Evolutionary conservation across 2,113 vertebrate genomes (phyloP).

Genomic region (Myodes glareolus): DNA sequence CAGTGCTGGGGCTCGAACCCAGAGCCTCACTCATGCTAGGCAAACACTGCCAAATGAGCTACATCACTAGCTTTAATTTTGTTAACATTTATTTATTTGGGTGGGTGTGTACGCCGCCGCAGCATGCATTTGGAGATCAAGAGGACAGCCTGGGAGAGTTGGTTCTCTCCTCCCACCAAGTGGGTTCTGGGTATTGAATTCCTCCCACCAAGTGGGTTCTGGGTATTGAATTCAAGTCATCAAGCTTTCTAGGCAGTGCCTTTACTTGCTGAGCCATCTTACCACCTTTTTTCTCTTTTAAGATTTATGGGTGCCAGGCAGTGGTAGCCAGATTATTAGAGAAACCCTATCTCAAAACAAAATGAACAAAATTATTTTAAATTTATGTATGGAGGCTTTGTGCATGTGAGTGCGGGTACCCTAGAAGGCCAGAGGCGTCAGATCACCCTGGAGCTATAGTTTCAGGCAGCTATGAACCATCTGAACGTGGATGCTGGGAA

Average conservation of each 20-base stretch:
- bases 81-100: background rate
- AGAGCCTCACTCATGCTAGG: background rate
- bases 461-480: background rate
- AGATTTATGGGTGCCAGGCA: background rate
- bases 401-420: background rate
- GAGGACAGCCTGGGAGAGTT: too few relatives aligned
- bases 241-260: background rate
- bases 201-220: background rate
- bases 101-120: accelerated
- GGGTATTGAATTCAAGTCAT: background rate
- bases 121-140: too few relatives aligned
- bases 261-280: too few relatives aligned
- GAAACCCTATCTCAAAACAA: background rate
- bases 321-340: background rate
- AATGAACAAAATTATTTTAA: background rate
- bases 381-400: background rate
- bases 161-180: too few relatives aligned
- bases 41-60: background rate
- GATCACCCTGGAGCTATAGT: background rate
- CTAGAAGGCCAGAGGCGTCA: background rate
- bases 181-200: background rate
- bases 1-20: background rate
- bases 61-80: background rate
- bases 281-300: background rate
- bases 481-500: background rate